Percentiles rank a stretch among this genome's conserved stretches.
These are phyloP conservation scores for Drosophila kohkoa DNA, from an alignment of 1,140 invertebrate species.

Conservation along the genomic window DNA sequence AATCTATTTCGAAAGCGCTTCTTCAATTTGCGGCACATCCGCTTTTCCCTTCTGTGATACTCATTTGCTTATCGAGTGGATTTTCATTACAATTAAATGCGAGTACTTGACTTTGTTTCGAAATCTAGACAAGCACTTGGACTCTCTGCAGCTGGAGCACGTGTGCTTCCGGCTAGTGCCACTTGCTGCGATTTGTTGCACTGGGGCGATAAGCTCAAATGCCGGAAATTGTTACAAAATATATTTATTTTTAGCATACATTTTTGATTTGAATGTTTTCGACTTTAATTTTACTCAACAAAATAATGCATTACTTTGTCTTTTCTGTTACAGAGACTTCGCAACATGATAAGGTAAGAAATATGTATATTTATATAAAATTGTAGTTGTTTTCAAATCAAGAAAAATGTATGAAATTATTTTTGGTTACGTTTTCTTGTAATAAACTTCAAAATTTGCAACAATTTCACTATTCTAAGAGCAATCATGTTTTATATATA, in stretches of 20 bases:
- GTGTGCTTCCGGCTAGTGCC: conserved; percentile 49
- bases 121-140: conserved; percentile 18
- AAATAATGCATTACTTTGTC: background rate
- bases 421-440: no score
- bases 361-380: no score
- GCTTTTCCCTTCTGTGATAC: conserved; percentile 37
- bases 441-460: no score
- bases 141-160: conserved; percentile 29
- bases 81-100: conserved; percentile 17
- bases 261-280: background rate
- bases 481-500: no score
- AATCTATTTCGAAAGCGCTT: background rate
- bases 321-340: background rate
- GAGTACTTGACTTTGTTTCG: conserved; percentile 26
- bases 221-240: conserved; percentile 14
- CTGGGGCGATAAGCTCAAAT: conserved; percentile 3
- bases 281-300: no score
- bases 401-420: no score
- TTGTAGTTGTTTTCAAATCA: no score
- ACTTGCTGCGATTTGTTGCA: conserved; percentile 35
- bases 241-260: background rate
- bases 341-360: background rate
- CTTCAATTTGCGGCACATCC: conserved; percentile 42
- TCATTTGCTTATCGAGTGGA: conserved; percentile 24
- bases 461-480: no score